Base-by-base conservation (phyloP, 2,113 vertebrate species). In the Herpailurus yagouaroundi region DNA sequence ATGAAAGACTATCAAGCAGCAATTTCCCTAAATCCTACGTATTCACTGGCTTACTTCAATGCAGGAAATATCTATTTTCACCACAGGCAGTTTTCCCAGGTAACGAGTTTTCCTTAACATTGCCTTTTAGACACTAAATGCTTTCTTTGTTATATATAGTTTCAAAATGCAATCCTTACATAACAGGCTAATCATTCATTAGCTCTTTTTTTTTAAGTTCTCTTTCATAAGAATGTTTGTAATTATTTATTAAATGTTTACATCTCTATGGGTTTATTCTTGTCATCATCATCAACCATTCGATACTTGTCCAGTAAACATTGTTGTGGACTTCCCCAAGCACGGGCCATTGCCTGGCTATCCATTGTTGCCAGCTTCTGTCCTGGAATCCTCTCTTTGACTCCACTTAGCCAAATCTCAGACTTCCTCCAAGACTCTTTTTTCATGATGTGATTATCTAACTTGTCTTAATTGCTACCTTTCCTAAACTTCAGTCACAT, bases 1-100 rank as follows among this genome's bases (percentile, higher is more conserved):
- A 99, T 99, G 98, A 98, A 74, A 81, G 99, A 99, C 98, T 99
- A 99, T 87, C 98, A 99, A 95, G 97, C 97, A 57, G 99, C 99
- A 25, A 98, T 99, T 96, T 97, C 98, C 60, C 52, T 98, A 88
- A 98, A 99, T 74, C 98, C 99, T 13, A 94, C 33, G 14, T 99
- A 99, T 95, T 97, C 98, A 0, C 97, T 99, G 92, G 98, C 99
- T 80, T 99, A 99, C 98, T 99, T 99, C 85, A 99, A 98, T 91
- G 98, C 99, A 90, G 99, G 98, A 94, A 99, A 99, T 97, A 97
- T 99, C 88, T 99, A 99, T 96, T 98, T 99, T 91, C 97, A 98
- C 91, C 99, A 99, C 91, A 98, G 98, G 64, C 99, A 99, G 64
- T 99, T 99, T 98, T 98, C 98, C 97, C 99, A 99, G 98, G 99